These are phyloP conservation scores for Genyomyrus donnyi DNA, from an alignment of 2,113 vertebrate genomes.

Conservation along the genomic window DNA sequence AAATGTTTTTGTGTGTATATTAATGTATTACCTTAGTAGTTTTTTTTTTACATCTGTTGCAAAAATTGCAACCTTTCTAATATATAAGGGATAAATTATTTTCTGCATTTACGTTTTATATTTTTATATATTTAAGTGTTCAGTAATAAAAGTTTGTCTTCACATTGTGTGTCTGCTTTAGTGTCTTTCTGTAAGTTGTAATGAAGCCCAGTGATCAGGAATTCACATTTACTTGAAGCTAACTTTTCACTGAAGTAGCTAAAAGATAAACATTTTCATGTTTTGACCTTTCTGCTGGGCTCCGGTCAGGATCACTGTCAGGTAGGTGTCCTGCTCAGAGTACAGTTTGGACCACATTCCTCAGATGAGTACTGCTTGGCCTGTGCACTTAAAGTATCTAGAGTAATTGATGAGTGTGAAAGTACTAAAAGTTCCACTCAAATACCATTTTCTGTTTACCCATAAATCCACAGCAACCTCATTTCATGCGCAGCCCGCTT, in stretches of 20 bases:
- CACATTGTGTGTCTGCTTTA: not conserved
- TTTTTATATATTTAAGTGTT: not conserved
- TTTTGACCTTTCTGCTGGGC: not conserved
- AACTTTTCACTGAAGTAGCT: not conserved
- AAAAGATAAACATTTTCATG: not conserved
- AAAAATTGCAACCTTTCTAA: not conserved
- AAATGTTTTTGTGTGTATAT: not conserved
- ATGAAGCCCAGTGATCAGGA: not conserved
- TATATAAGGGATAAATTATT: not conserved
- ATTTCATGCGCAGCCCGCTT: too few relatives aligned
- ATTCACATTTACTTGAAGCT: not conserved
- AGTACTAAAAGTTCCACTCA: not conserved
- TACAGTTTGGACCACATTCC: not conserved
- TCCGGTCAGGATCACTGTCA: not conserved
- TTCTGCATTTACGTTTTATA: slow-evolving; percentile 12
- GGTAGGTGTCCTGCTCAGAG: not conserved
- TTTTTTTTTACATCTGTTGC: not conserved
- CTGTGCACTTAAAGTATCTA: not conserved
- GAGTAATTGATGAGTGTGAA: not conserved
- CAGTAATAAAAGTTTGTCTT: slow-evolving; percentile 9
- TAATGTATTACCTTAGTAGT: not conserved
- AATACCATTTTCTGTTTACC: not conserved
- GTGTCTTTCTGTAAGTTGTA: not conserved
- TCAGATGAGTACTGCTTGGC: not conserved
- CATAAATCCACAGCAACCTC: not conserved